Evolutionary conservation across 2,113 vertebrate genomes (phyloP).

Genomic region (Gymnocephalus cernua): DNA sequence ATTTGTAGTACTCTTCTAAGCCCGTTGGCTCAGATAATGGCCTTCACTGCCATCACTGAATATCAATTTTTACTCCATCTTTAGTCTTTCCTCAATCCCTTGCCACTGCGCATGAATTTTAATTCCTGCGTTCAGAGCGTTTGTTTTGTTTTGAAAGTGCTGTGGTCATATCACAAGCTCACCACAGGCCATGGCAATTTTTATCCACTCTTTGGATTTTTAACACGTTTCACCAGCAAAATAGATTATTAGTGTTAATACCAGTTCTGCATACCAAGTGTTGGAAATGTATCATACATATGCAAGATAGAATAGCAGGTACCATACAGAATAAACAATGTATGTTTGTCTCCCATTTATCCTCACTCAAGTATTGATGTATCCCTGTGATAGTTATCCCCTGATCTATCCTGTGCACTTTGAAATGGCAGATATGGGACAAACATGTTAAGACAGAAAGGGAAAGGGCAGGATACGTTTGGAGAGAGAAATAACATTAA

Average conservation of each 20-base stretch:
- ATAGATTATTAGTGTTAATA: not conserved
- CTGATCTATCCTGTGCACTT: constrained; percentile 20
- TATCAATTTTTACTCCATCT: constrained; percentile 41
- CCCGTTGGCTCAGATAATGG: constrained; percentile 44
- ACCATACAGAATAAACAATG: not conserved
- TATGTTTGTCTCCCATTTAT: not conserved
- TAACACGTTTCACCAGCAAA: not conserved
- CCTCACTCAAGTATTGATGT: not conserved
- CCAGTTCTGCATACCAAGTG: constrained; percentile 3
- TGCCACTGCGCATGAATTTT: constrained; percentile 42
- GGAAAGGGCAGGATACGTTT: constrained; percentile 12
- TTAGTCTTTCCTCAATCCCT: constrained; percentile 27
- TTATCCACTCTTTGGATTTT: constrained; percentile 22
- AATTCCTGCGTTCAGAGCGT: constrained; percentile 26
- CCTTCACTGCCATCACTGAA: constrained; percentile 13
- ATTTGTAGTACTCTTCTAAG: constrained; percentile 30
- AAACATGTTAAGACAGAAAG: constrained; percentile 18
- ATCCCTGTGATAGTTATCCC: not conserved
- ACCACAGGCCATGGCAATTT: constrained; percentile 11
- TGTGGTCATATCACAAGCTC: constrained; percentile 26
- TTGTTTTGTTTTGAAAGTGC: not conserved
- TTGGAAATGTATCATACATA: not conserved
- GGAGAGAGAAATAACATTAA: constrained; percentile 38
- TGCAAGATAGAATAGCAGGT: not conserved
- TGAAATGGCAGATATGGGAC: constrained; percentile 23